Base-by-base conservation (phyloP, 2,888 invertebrate genomes). In the Calliopum simillimum region DNA sequence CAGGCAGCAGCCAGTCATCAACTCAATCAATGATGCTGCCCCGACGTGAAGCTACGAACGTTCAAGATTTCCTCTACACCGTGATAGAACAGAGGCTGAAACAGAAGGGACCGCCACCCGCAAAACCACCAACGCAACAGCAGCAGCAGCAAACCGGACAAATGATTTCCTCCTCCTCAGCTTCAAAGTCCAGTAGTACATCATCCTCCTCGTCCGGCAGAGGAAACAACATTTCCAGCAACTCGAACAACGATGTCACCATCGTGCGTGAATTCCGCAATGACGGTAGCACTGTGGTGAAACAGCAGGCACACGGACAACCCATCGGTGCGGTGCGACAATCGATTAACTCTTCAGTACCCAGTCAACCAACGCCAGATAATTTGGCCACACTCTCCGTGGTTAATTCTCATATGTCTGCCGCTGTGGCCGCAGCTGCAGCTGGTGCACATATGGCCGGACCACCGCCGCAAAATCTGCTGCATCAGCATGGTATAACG, bases 11-110 rank as follows among this genome's bases (percentile, higher is more conserved):
- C 33, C 53, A 55, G 21, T 14, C 62, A n/a, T 8, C 69, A 11
- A 25, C 67, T 14, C 69, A 77, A 63, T 73, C 76, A 1, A 69
- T 71, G 23, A 13, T 16, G 62, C 41, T 68, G 74, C 70, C 21
- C 68, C 56, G 19, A 68, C 69, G 74, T 14, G 76, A 76, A 63
- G 70, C 75, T 21, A 87, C 93, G 71, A 93, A 94, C 65, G 93
- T 95, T 21, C 91, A 94, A 76, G 95, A 95, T 84, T 90, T 95
- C 69, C 92, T 96, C 83, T 88, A 92, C 76, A 93, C 93, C 79
- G 92, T 95, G 70, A 96, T 96, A 72, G 95, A 95, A 85, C 90
- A 92, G 82, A 92, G 92, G 76, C 86, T 95, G 64, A 92, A 93
- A 81, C 91, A 90, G 73, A 88, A 89, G 71, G 88, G 90, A 4